A percentile compares a stretch with the other conserved stretches of the same genome.
These are phyloP conservation scores for Sebastes variabilis DNA, from an alignment of 2,797 vertebrate genomes.

Conservation along the genomic window DNA sequence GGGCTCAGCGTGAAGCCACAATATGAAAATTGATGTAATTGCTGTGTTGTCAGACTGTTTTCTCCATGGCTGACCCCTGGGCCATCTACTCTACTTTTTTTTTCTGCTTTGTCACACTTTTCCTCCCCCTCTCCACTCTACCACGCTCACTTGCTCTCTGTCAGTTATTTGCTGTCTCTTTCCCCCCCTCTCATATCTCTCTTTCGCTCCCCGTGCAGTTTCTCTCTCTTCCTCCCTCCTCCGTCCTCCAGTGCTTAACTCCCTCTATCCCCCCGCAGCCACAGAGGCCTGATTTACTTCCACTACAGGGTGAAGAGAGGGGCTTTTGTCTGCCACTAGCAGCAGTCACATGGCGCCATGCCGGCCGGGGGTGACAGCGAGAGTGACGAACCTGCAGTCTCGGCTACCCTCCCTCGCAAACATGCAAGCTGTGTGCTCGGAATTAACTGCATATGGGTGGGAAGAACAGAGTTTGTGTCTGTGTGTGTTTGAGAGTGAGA, in stretches of 20 bases:
- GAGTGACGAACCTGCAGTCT: conserved; percentile 34
- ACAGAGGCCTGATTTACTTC: conserved; percentile 66
- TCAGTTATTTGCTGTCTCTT: conserved; percentile 23
- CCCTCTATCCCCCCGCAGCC: conserved; percentile 31
- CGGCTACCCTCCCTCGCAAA: conserved; percentile 21
- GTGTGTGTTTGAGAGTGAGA: background rate
- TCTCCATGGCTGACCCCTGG: conserved; percentile 49
- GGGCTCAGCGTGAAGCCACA: conserved; percentile 39
- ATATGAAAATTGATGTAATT: conserved; percentile 70
- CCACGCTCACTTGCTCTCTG: conserved; percentile 27
- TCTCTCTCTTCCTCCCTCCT: background rate
- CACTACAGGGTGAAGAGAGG: conserved; percentile 46
- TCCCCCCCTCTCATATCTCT: background rate
- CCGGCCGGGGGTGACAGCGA: conserved; percentile 33
- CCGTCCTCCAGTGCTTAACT: background rate
- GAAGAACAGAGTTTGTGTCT: background rate
- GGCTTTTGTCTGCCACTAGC: conserved; percentile 66
- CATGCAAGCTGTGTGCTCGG: background rate
- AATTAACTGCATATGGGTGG: conserved; percentile 15
- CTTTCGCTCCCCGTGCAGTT: background rate
- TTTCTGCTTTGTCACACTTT: conserved; percentile 4
- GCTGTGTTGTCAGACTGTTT: conserved; percentile 54
- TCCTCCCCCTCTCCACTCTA: conserved; percentile 6
- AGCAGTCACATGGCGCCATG: conserved; percentile 56
- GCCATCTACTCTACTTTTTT: background rate